Base-by-base conservation (phyloP, 2,888 invertebrate genomes). In the Panzeria rudis region DNA sequence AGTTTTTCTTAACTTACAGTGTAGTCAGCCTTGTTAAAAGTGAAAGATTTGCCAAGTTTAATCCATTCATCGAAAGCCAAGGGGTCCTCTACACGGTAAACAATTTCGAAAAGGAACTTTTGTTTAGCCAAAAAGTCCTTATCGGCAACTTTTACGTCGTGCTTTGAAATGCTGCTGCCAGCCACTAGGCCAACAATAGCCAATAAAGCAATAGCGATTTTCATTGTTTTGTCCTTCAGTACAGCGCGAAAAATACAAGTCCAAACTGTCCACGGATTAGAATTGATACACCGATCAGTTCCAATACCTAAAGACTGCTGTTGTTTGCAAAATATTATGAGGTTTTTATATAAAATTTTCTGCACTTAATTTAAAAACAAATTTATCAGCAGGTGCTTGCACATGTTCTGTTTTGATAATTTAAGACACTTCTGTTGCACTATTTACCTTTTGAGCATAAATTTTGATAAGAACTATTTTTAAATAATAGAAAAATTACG, bases 101-200 rank as follows among this genome's bases (percentile, higher is more conserved):
- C 64, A 17, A 88, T 86, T 62, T 89, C 87, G 25, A 87, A 86
- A 15, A 89, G 64, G 77, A 88, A 88, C 76, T 87, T 88, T 71
- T 88, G 88, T 41, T 86, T 89, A 29, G 79, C 79, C 82, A 88
- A 68, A 68, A 82, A 87, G 7, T 75, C 72, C 72, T 87, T 88
- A 78, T 89, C 87, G 29, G 86, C 88, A 61, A 84, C 61, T 77
- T 88, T 83, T 38, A 86, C 72, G 23, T 82, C 75, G 5, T 83
- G 61, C 4, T 29, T 62, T 9, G 69, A 62, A 73, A 85, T 72
- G 54, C 44, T 72, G 64, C 66, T 77, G n/a, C 86, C 87, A 59
- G 89, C 89, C 64, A 83, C 90, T 69, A 91, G 82, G 80, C 89
- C 90, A 86, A 91, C 76, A 56, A 89, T 89, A 87, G 90, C 90